These are phyloP conservation scores for Cochlearius cochlearius DNA, from an alignment of 2,113 vertebrate species.

Conservation along the genomic window DNA sequence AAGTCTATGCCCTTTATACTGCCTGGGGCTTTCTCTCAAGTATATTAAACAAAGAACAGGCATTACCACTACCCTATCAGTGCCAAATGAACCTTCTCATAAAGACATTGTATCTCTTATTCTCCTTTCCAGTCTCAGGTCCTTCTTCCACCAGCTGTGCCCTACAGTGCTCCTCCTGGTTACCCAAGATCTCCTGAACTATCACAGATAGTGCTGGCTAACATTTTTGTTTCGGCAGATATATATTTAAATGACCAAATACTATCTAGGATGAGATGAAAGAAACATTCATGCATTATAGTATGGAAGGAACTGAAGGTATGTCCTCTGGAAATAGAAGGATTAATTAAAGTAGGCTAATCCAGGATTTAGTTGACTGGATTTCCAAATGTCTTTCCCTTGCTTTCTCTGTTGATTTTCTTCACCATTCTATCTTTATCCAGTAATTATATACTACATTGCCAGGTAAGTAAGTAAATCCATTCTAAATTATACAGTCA, in stretches of 20 bases:
- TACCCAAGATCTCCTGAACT: not conserved
- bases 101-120: not conserved
- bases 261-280: not conserved
- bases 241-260: not conserved
- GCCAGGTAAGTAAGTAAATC: not conserved
- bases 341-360: constrained; percentile 65
- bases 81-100: not conserved
- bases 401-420: constrained; percentile 56
- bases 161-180: not conserved
- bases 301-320: constrained; percentile 31
- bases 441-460: not conserved
- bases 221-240: not conserved
- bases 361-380: constrained; percentile 62
- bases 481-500: not conserved
- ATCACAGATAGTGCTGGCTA: not conserved
- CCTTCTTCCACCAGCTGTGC: not conserved
- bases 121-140: not conserved
- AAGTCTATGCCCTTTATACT: not conserved
- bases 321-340: constrained; percentile 48
- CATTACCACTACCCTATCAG: not conserved
- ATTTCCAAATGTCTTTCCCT: constrained; percentile 39
- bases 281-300: not conserved
- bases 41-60: not conserved
- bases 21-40: not conserved
- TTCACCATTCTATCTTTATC: constrained; percentile 29